phyloP scores from a whole-genome alignment of 2,888 invertebrate genomes.

The Tipula vernalis region DNA sequence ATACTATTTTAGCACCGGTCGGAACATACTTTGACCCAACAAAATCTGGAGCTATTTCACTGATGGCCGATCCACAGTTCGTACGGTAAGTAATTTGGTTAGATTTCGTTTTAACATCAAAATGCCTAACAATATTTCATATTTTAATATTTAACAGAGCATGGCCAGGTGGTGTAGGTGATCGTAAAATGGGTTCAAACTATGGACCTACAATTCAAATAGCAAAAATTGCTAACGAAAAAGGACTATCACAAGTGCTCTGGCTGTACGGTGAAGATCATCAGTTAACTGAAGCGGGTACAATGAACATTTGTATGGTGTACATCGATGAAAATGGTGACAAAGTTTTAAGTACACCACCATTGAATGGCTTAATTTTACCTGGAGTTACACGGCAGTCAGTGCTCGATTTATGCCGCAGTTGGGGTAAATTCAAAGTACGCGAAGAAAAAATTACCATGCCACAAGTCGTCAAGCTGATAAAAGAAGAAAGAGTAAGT shows the following conservation, averaged over 20 bases:
- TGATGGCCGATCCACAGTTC: constrained; percentile 84
- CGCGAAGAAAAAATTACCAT: constrained; percentile 73
- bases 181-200: constrained; percentile 90
- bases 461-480: constrained; percentile 59
- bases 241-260: constrained; percentile 84
- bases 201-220: constrained; percentile 78
- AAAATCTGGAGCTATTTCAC: constrained; percentile 55
- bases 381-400: constrained; percentile 90
- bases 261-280: constrained; percentile 94
- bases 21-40: constrained; percentile 78
- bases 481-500: constrained; percentile 72
- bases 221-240: constrained; percentile 59
- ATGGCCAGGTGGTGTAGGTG: constrained; percentile 91
- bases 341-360: constrained; percentile 83
- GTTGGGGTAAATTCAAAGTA: constrained; percentile 81
- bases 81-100: constrained; percentile 33
- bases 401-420: constrained; percentile 61
- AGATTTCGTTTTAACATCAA: not conserved
- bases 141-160: constrained; percentile 36
- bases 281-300: constrained; percentile 91
- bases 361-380: constrained; percentile 84
- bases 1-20: constrained; percentile 84
- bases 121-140: not conserved
- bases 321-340: constrained; percentile 84
- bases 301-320: constrained; percentile 94